Evolutionary conservation across 64 coral and sea anemone genomes (phyloP).

Genomic region (Platygyra sinensis): DNA sequence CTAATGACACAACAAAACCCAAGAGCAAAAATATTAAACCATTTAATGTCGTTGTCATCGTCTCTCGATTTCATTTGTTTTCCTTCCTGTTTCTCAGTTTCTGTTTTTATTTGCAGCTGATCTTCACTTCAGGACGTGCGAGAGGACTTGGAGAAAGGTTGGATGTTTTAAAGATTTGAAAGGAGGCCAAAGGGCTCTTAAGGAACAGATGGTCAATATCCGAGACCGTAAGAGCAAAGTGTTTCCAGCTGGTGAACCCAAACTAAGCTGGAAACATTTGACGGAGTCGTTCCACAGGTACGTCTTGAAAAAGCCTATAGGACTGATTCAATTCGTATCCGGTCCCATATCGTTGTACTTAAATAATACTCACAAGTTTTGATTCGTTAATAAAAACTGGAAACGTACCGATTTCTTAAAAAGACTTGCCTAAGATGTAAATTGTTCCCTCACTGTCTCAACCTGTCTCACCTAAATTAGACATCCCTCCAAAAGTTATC

Average conservation of each 20-base stretch:
- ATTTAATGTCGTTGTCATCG: too few species aligned
- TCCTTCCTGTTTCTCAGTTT: neutral
- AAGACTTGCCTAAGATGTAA: too few species aligned
- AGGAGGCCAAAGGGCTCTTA: neutral
- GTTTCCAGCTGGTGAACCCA: neutral
- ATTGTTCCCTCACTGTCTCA: too few species aligned
- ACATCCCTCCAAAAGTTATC: too few species aligned
- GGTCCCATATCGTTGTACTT: too few species aligned
- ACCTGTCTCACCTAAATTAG: too few species aligned
- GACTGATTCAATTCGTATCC: too few species aligned
- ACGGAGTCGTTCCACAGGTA: neutral
- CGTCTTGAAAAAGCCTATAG: neutral
- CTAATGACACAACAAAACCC: too few species aligned
- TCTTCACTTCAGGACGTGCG: neutral
- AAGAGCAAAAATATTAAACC: too few species aligned
- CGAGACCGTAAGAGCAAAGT: neutral
- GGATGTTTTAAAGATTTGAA: conserved; percentile 1
- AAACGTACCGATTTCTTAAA: too few species aligned
- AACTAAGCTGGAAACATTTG: neutral
- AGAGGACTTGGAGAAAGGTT: conserved; percentile 21
- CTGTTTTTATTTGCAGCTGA: neutral
- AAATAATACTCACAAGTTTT: too few species aligned
- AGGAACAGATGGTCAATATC: neutral
- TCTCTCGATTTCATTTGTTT: neutral
- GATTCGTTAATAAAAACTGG: too few species aligned